Base-by-base conservation (phyloP, 2,888 invertebrate species). In the Asteroscopus sphinx region DNA sequence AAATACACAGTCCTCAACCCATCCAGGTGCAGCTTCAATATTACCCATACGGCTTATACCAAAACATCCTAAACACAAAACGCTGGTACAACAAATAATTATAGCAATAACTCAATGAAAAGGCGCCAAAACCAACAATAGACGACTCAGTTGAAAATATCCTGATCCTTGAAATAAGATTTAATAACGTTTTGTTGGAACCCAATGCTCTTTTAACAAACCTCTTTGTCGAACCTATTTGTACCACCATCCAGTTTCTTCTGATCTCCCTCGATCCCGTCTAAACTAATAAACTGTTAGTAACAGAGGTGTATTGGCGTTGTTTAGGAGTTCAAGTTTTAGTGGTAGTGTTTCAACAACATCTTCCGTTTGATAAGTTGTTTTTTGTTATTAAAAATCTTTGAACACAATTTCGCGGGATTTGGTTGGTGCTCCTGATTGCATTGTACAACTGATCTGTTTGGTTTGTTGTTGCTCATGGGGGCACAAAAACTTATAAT, bases 121-220 rank as follows among this genome's bases (percentile, higher is more conserved):
- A 81, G 81, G 80, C 79, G 81, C 78, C 66, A 79, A 76, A 79
- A 77, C 53, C 77, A 81, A 74, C 76, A 74, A 74, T 66, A 57
- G 45, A 4, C 15, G 40, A 36, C 60, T 48, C 54, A 42, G 44
- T 72, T 72, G 44, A 53, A 86, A 84, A 88, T 81, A 85, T 86
- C 81, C 81, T 83, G 77, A 87, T 85, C 81, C 79, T 68, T 73
- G 68, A 87, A 91, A 89, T 86, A 74, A 88, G 91, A 89, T 92
- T 92, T 92, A 92, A 92, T 92, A 92, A 91, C 87, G 87, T 91
- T 92, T 90, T 90, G 88, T 92, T 84, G 82, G 80, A 68, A 54
- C 73, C 78, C 80, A 84, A 86, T 89, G 91, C 86, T 89, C 90
- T 88, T 91, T 90, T 91, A 86, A 80, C 74, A 85, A 52, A 82